Evolutionary conservation across 2,797 vertebrate species (phyloP), one percentile per base, ranked within the genome.

Genomic region (Fundulus diaphanus): DNA sequence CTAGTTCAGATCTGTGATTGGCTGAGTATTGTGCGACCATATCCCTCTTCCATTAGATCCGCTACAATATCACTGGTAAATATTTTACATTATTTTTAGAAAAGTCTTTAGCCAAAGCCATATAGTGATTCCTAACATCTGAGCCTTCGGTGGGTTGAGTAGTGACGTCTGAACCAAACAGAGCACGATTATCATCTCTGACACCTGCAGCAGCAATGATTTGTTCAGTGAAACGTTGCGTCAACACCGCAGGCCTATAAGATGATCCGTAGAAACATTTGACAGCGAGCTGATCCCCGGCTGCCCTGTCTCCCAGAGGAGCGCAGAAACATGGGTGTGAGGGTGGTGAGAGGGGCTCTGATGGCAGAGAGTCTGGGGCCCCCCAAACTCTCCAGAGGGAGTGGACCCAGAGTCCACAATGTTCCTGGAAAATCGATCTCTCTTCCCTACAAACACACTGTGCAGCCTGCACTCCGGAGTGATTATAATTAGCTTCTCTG

Each of bases 401-500:
- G 88, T 85, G 86, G 85, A 92, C 80, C 69, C 59, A 68, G 83
- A 90, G 90, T 91, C 92, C 85, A 89, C 73, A 68, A 88, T 82
- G 84, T 93, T 93, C 92, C 90, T 81, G 76, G 93, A 90, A 94
- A 94, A 93, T 88, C 61, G 68, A 94, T 93, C 88, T 79, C 52
- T 65, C 77, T 44, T 44, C 42, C 68, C 18, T 35, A 82, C 83
- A 70, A 76, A 12, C 92, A 76, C 83, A 59, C 83, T 37, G 61
- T 12, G 72, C 83, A 73, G 91, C 86, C 90, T 84, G 87, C 79
- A 90, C 87, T 92, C 88, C 90, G 87, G 85, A 92, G 92, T 87
- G 93, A 88, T 85, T 97, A 97, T 96, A 96, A 96, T 97, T 97
- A 97, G 95, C 95, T 91, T 77, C 81, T 88, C 91, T 86, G 73